Conservation (phyloP, 2,113 vertebrate species). For the Gobio gobio region DNA sequence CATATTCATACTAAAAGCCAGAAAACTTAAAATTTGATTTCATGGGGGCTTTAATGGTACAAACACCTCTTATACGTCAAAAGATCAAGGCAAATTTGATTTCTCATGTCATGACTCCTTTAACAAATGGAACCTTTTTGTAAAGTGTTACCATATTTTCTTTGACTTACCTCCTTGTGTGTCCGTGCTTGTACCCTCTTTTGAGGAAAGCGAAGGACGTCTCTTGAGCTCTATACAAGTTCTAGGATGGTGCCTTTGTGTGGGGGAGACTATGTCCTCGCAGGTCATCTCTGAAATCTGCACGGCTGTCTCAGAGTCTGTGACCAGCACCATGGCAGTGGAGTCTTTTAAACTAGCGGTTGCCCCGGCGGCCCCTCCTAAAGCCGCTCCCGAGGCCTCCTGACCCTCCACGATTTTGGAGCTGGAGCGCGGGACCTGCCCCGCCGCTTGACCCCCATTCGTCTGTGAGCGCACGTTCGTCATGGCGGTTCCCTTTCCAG, state of each 20-base stretch:
- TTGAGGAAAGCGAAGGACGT: conserved; percentile 68
- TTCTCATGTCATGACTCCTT: too few relatives aligned
- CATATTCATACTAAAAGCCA: too few relatives aligned
- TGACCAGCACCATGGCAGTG: conserved; percentile 73
- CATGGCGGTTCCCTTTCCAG: conserved; percentile 74
- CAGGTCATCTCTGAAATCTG: conserved; percentile 61
- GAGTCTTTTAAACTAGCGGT: conserved; percentile 74
- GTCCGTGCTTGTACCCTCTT: conserved; percentile 73
- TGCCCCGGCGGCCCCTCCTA: conserved; percentile 41
- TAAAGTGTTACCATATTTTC: too few relatives aligned
- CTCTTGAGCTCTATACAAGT: conserved; percentile 78
- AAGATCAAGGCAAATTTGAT: too few relatives aligned
- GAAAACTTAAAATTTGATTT: too few relatives aligned
- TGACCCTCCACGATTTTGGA: conserved; percentile 74
- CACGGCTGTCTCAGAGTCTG: conserved; percentile 67
- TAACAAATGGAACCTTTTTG: too few relatives aligned
- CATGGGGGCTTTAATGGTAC: too few relatives aligned
- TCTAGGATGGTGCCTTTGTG: conserved; percentile 72
- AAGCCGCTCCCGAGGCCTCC: conserved; percentile 67
- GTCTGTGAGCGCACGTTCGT: conserved; percentile 77
- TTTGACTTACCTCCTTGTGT: conserved; percentile 65
- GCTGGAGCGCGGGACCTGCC: conserved; percentile 68
- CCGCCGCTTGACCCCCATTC: conserved; percentile 77
- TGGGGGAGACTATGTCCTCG: conserved; percentile 73
- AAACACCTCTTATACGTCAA: too few relatives aligned